Percentiles rank a stretch among this genome's conserved stretches.
Conservation (phyloP, 2,113 vertebrate species). For the Leucopternis melanops region DNA sequence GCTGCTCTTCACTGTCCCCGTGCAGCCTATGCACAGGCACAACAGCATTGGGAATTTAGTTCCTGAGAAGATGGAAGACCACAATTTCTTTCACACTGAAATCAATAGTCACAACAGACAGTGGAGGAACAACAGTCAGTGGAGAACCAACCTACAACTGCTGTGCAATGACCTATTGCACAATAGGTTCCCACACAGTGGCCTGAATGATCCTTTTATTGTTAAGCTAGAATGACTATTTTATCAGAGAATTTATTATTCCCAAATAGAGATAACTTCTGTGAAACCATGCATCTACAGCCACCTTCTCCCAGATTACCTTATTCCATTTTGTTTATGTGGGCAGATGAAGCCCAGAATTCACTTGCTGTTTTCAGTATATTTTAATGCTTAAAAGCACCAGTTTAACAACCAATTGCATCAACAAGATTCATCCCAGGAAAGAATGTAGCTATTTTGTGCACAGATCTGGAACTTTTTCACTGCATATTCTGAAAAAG, state of each 20-base stretch:
- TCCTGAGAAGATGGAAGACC: background rate
- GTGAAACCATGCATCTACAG: background rate
- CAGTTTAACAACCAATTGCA: background rate
- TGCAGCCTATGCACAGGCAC: no score
- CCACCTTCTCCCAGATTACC: background rate
- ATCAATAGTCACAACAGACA: background rate
- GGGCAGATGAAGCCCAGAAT: background rate
- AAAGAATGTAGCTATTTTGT: background rate
- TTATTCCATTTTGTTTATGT: background rate
- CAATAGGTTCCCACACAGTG: background rate
- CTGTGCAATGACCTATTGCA: background rate
- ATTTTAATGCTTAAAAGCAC: background rate
- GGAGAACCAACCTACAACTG: background rate
- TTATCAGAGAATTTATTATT: background rate
- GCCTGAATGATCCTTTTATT: background rate
- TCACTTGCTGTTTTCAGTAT: background rate
- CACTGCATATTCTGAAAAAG: background rate
- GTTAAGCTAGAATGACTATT: background rate
- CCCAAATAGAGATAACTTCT: background rate
- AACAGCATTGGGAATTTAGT: no score
- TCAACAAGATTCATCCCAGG: background rate
- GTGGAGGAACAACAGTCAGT: background rate
- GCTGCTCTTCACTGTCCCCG: no score
- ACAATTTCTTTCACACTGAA: background rate
- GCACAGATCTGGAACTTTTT: background rate